Evolutionary conservation across 2,797 vertebrate genomes (phyloP).

Genomic region (Anomalospiza imberbis): DNA sequence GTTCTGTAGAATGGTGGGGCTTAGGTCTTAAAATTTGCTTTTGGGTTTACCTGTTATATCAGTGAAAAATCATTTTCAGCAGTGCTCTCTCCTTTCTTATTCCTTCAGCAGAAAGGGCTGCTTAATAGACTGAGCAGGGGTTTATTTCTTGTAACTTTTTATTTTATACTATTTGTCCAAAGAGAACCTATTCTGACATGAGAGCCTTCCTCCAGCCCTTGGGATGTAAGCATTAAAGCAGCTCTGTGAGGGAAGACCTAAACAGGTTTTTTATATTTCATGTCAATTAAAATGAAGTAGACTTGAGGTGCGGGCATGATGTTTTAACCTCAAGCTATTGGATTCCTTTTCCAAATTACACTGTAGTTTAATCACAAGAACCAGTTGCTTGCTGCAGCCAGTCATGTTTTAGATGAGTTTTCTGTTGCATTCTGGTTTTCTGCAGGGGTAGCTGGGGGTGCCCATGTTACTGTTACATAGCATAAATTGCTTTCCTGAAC

Average conservation of each 20-base stretch:
- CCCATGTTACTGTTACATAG: slow-evolving; percentile 28
- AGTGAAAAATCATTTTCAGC: neutral
- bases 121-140: neutral
- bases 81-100: neutral
- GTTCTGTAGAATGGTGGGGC: neutral
- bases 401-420: slow-evolving; percentile 47
- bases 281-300: slow-evolving; percentile 38
- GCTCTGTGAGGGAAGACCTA: neutral
- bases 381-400: neutral
- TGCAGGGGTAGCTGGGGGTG: neutral
- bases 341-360: slow-evolving; percentile 55
- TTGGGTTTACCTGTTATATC: neutral
- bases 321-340: slow-evolving; percentile 28
- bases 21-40: neutral
- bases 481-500: slow-evolving; percentile 37
- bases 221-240: neutral
- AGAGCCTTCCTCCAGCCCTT: neutral
- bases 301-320: neutral
- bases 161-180: neutral
- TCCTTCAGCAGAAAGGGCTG: neutral
- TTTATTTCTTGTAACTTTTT: slow-evolving; percentile 32
- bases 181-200: neutral
- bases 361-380: slow-evolving; percentile 51
- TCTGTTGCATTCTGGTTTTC: slow-evolving; percentile 8
- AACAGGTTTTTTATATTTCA: neutral